Percentiles rank a stretch among this genome's conserved stretches.
phyloP scores from a whole-genome alignment of 2,113 vertebrate species.

The Acanthisitta chloris region DNA sequence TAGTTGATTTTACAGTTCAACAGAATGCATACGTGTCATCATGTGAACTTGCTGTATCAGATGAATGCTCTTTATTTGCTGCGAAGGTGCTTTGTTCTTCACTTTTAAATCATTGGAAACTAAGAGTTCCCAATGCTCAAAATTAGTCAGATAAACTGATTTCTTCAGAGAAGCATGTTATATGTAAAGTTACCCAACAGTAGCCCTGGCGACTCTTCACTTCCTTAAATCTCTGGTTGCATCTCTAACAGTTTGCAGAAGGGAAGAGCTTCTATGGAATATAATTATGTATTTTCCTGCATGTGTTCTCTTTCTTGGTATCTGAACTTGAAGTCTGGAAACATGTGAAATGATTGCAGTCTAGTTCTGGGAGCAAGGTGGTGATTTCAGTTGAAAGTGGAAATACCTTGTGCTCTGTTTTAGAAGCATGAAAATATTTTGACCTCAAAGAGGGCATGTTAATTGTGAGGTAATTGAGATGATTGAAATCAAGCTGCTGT shows the following conservation, averaged over 20 bases:
- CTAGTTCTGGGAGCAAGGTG: not conserved
- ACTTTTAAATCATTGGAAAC: not conserved
- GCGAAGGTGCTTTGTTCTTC: not conserved
- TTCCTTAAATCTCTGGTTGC: not conserved
- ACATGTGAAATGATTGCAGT: rapidly evolving
- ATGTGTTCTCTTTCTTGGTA: not conserved
- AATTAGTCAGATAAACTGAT: not conserved
- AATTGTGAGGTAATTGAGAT: not conserved
- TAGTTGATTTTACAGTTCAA: not conserved
- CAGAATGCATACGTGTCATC: not conserved
- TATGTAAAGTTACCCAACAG: not conserved
- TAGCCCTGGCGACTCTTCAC: not conserved
- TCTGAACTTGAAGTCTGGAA: not conserved
- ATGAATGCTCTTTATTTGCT: not conserved
- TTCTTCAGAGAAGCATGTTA: not conserved
- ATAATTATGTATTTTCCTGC: not conserved
- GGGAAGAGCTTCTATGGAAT: not conserved
- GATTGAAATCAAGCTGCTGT: not conserved
- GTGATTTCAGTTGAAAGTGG: not conserved
- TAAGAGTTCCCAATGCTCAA: not conserved
- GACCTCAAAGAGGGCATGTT: not conserved
- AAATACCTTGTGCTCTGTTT: not conserved
- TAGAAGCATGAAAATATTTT: not conserved
- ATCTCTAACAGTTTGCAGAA: not conserved
- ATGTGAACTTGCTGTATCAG: not conserved